phyloP scores from a whole-genome alignment of 2,113 vertebrate genomes.

The Pycnonotus jocosus region DNA sequence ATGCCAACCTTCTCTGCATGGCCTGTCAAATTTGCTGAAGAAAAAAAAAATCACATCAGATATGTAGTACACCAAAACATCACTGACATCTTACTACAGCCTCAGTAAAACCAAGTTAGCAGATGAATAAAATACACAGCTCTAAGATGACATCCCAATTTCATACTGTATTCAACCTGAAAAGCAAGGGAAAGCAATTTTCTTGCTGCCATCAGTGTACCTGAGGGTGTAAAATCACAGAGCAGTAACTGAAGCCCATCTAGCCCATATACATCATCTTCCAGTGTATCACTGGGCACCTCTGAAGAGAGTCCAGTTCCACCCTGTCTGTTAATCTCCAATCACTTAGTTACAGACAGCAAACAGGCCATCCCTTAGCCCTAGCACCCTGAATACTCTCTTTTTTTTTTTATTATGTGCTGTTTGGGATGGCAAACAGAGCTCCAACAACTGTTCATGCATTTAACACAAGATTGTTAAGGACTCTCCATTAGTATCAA shows the following conservation, averaged over 20 bases:
- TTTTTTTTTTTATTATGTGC: not conserved
- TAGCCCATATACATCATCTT: not conserved
- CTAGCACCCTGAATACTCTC: not conserved
- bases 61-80: not conserved
- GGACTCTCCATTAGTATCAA: not conserved
- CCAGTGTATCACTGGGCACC: not conserved
- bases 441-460: not conserved
- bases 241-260: not conserved
- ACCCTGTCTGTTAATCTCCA: not conserved
- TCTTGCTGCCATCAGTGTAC: not conserved
- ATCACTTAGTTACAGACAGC: not conserved
- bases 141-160: not conserved
- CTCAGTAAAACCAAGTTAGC: not conserved
- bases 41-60: not conserved
- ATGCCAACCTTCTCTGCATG: slow-evolving; percentile 95
- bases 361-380: not conserved
- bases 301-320: not conserved
- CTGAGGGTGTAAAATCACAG: not conserved
- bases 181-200: not conserved
- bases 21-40: slow-evolving; percentile 92
- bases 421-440: not conserved
- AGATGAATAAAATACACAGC: not conserved
- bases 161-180: not conserved
- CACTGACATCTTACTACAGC: not conserved
- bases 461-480: not conserved